These are phyloP conservation scores for Microplitis mediator DNA, from an alignment of 1,140 invertebrate genomes.

Conservation along the genomic window DNA sequence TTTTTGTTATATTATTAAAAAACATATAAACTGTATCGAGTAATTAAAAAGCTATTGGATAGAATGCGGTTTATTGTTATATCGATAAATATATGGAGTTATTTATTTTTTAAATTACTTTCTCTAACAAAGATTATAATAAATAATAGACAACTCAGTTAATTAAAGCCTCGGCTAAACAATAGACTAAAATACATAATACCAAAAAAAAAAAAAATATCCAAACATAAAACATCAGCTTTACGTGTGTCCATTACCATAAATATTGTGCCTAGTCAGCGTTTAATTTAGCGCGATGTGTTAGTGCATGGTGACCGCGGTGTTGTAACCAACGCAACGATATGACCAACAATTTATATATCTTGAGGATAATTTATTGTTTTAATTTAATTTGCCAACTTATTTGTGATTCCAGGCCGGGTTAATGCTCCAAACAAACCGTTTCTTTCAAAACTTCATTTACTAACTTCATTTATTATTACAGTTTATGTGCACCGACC, in stretches of 20 bases:
- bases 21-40: too few relatives aligned
- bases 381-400: constrained; percentile 15
- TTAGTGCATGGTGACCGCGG: background rate
- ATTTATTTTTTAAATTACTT: background rate
- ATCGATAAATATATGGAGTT: too few relatives aligned
- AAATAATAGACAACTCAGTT: background rate
- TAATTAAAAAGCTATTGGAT: too few relatives aligned
- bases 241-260: constrained; percentile 2
- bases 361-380: constrained; percentile 5
- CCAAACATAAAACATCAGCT: background rate
- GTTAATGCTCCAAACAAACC: background rate
- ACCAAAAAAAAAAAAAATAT: too few relatives aligned
- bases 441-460: background rate
- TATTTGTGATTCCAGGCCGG: background rate
- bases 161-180: background rate
- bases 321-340: too few relatives aligned
- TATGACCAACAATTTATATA: constrained; percentile 7
- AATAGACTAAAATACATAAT: too few relatives aligned
- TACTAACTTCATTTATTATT: too few relatives aligned
- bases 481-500: too few relatives aligned
- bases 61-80: too few relatives aligned
- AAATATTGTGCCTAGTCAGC: background rate
- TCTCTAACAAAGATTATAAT: background rate
- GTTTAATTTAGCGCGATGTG: background rate
- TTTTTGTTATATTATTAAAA: too few relatives aligned